phyloP scores from a whole-genome alignment of 2,113 vertebrate species.

The Protomyctophum bolini region DNA sequence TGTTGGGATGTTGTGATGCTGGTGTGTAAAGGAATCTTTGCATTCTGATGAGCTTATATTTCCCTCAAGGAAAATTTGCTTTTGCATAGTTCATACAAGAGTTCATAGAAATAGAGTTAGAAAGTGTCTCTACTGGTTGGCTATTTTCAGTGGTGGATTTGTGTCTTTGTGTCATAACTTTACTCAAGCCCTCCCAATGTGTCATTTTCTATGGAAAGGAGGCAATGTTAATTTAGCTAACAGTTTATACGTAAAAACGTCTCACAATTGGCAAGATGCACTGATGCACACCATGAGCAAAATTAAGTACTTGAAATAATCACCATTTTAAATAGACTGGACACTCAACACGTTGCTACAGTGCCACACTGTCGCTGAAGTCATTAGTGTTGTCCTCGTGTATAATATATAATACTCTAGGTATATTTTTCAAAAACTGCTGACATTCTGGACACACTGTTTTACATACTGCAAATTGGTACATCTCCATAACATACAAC shows the following conservation, averaged over 20 bases:
- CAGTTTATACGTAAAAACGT: too few relatives aligned
- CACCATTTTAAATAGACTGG: too few relatives aligned
- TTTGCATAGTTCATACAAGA: not conserved
- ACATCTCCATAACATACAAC: constrained; percentile 46
- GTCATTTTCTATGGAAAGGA: too few relatives aligned
- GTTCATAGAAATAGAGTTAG: not conserved
- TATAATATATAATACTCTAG: constrained; percentile 4
- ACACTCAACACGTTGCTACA: too few relatives aligned
- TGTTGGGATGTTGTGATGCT: constrained; percentile 12
- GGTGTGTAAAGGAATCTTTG: constrained; percentile 30
- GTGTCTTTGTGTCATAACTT: not conserved
- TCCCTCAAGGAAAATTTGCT: not conserved
- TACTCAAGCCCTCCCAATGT: not conserved
- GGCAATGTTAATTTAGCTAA: too few relatives aligned
- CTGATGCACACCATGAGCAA: too few relatives aligned
- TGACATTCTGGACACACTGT: constrained; percentile 34
- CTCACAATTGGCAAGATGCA: too few relatives aligned
- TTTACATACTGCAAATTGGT: constrained; percentile 42
- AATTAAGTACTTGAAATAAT: too few relatives aligned
- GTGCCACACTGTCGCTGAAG: too few relatives aligned
- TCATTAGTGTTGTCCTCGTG: constrained; percentile 14
- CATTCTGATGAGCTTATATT: constrained; percentile 24
- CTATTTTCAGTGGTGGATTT: not conserved
- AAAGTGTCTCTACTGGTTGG: not conserved
- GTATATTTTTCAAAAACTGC: constrained; percentile 40